Evolutionary conservation across 2,888 invertebrate species (phyloP).

Genomic region (Erpobdella octoculata): DNA sequence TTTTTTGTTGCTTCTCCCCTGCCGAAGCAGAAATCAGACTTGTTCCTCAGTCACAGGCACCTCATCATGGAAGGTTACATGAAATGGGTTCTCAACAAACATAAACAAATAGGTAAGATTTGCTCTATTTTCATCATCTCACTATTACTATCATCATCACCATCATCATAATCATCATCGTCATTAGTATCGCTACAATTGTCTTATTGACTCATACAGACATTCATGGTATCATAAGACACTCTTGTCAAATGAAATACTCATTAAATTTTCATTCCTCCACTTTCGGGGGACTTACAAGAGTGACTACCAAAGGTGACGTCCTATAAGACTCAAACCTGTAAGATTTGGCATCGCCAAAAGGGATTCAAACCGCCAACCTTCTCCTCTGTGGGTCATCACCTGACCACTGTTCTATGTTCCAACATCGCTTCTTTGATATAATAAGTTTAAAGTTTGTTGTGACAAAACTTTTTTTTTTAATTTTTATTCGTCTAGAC

Average conservation of each 20-base stretch:
- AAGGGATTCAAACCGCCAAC: too few species aligned
- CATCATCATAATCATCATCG: conserved; percentile 1
- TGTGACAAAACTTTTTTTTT: too few species aligned
- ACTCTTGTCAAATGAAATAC: not conserved
- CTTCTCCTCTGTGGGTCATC: too few species aligned
- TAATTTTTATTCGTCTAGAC: too few species aligned
- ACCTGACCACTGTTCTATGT: too few species aligned
- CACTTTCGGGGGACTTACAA: too few species aligned
- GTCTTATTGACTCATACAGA: conserved; percentile 14
- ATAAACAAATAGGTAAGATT: conserved; percentile 63
- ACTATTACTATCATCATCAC: conserved; percentile 6
- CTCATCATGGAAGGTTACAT: conserved; percentile 77
- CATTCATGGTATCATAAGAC: not conserved
- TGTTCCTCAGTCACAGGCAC: conserved; percentile 64
- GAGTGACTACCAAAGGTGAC: too few species aligned
- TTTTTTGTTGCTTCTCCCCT: too few species aligned
- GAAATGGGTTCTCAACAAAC: conserved; percentile 79
- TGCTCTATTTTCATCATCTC: conserved; percentile 9
- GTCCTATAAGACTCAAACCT: too few species aligned
- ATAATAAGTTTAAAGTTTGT: too few species aligned
- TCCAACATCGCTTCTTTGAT: too few species aligned
- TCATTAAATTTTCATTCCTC: not conserved
- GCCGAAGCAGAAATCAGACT: conserved; percentile 77
- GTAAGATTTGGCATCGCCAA: too few species aligned
- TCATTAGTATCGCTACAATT: not conserved